Percentiles rank a stretch among this genome's conserved stretches.
These are phyloP conservation scores for Gnatocerus cornutus DNA, from an alignment of 2,888 invertebrate species.

Conservation along the genomic window DNA sequence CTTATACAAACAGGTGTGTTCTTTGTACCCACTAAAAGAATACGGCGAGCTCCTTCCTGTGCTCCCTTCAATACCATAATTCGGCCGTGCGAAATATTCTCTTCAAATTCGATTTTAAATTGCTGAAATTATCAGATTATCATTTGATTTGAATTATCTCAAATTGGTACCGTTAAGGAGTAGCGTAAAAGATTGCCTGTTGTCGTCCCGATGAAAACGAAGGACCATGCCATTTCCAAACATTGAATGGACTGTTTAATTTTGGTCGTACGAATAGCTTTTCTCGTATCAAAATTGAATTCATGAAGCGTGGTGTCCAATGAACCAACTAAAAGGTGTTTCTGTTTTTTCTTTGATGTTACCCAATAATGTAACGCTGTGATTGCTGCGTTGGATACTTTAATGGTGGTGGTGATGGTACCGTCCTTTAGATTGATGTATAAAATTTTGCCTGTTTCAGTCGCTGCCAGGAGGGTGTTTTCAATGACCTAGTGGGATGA, in stretches of 20 bases:
- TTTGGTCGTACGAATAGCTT: conserved; percentile 73
- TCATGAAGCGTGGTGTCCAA: conserved; percentile 77
- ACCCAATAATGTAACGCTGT: conserved; percentile 73
- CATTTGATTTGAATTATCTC: neutral
- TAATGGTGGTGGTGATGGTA: conserved; percentile 73
- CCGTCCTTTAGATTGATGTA: conserved; percentile 72
- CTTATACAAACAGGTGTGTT: conserved; percentile 81
- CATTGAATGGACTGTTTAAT: conserved; percentile 81
- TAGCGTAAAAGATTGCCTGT: conserved; percentile 82
- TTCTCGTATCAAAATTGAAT: conserved; percentile 75
- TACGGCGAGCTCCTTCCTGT: conserved; percentile 82
- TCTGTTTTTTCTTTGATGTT: conserved; percentile 57
- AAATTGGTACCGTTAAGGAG: conserved; percentile 69
- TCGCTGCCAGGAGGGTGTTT: conserved; percentile 77
- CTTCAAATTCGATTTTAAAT: conserved; percentile 60
- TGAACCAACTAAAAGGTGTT: conserved; percentile 76
- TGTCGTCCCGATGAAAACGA: conserved; percentile 82
- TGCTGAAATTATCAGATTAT: conserved; percentile 54
- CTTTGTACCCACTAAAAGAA: conserved; percentile 81
- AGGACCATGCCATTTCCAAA: conserved; percentile 83
- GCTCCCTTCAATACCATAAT: conserved; percentile 82
- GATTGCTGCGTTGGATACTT: conserved; percentile 76
- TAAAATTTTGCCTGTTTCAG: conserved; percentile 78
- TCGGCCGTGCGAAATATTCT: conserved; percentile 76
- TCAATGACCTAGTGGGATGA: conserved; percentile 65